Evolutionary conservation across 2,797 vertebrate genomes (phyloP).

Genomic region (Masticophis lateralis): DNA sequence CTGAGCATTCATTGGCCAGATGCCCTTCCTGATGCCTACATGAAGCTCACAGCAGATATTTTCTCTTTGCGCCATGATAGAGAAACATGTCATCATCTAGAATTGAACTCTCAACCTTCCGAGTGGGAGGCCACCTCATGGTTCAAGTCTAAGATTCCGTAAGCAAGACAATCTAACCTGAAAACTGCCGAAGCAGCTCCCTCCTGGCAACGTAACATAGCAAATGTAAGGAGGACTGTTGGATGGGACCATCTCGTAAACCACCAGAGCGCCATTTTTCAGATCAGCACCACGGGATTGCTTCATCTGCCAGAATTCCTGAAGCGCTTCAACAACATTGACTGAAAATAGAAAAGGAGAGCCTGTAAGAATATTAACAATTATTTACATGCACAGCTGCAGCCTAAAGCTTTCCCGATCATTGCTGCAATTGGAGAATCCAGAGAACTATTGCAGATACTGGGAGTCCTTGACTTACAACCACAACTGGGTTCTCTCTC

Average conservation of each 20-base stretch:
- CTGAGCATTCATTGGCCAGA: neutral
- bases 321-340: conserved; percentile 95
- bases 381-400: neutral
- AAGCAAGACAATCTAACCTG: conserved; percentile 76
- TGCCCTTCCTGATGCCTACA: neutral
- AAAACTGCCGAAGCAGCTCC: conserved; percentile 97
- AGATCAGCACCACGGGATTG: conserved; percentile 91
- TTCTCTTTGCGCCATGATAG: neutral
- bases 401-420: neutral
- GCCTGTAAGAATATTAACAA: neutral
- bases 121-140: neutral
- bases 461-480: neutral
- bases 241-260: conserved; percentile 97
- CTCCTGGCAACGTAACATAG: conserved; percentile 93
- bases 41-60: neutral
- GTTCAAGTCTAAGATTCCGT: neutral
- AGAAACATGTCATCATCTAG: neutral
- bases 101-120: neutral
- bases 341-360: conserved; percentile 67
- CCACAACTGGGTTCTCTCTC: neutral
- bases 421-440: neutral
- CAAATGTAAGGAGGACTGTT: conserved; percentile 94
- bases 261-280: conserved; percentile 91
- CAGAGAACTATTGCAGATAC: neutral
- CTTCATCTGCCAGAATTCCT: conserved; percentile 99